Conservation (phyloP, 2,888 invertebrate genomes). For the Diloba caeruleocephala region DNA sequence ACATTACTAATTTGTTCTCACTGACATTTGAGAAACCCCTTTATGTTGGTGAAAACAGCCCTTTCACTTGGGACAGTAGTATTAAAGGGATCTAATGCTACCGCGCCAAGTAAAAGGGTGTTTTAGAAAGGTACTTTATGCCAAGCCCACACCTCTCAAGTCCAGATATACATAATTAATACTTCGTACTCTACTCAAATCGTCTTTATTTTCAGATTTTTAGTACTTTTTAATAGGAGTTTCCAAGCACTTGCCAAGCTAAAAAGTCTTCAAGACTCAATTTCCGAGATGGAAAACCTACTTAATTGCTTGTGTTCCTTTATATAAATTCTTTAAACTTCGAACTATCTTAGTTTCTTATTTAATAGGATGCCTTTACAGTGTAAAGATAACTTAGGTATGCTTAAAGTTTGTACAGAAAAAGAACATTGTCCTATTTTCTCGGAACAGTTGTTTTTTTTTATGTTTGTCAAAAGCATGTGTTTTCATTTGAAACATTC, state of each 20-base stretch:
- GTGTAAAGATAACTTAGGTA: too few relatives aligned
- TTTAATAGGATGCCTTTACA: conserved; percentile 22
- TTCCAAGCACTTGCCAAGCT: conserved; percentile 29
- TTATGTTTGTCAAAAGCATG: conserved; percentile 3
- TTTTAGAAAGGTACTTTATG: conserved; percentile 3
- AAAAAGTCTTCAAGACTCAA: conserved; percentile 42
- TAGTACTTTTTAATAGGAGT: conserved; percentile 42
- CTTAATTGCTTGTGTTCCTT: conserved; percentile 33
- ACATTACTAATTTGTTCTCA: too few relatives aligned
- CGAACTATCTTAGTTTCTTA: conserved; percentile 28
- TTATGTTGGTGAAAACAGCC: too few relatives aligned
- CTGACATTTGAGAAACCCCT: too few relatives aligned
- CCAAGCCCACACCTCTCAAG: conserved; percentile 24
- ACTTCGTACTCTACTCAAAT: conserved; percentile 24
- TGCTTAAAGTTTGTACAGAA: conserved; percentile 11
- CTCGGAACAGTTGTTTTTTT: conserved; percentile 1
- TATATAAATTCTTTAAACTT: conserved; percentile 34
- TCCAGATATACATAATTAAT: conserved; percentile 41
- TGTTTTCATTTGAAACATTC: conserved; percentile 5
- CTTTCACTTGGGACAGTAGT: too few relatives aligned
- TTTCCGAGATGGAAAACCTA: conserved; percentile 46
- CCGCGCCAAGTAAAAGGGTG: conserved; percentile 1
- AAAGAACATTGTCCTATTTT: neutral
- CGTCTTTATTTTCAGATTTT: conserved; percentile 35
- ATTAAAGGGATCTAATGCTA: too few relatives aligned